Base-by-base conservation (phyloP, 1,140 invertebrate species). In the Melitaea cinxia region DNA sequence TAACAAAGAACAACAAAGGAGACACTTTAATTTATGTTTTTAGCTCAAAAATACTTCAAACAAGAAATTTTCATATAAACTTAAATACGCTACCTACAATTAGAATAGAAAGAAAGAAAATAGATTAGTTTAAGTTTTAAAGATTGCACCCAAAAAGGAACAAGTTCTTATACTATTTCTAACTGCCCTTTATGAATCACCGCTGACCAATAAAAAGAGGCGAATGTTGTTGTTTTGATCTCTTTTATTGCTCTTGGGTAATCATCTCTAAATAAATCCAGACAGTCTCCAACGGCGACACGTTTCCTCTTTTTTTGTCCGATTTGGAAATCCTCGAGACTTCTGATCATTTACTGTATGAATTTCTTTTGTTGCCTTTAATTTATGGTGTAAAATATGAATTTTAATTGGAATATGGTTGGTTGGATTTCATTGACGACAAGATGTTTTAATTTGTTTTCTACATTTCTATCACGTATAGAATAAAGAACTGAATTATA, bases 261-360 rank as follows among this genome's bases (percentile, higher is more conserved):
- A 76, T 68, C 58, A 72, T 72, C 67, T 68, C 62, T 71, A 75
- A 75, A 75, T 75, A 73, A 75, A 72, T 68, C 56, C 70, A 72
- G 70, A 75, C 65, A 60, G 64, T 35, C 37, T 42, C 37, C 72
- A 47, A 4, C 54, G 35, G 52, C 65, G 59, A 62, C 49, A 57
- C 62, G 57, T 47, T 70, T 73, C 56, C 64, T 73, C 60, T 63
- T 67, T 73, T 72, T 72, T 63, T 65, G 66, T 71, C 65, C 64
- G 47, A 60, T 63, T 68, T 59, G 45, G 56, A 55, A 66, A 59
- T 59, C 30, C 19, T 52, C 49, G 49, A 28, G 55, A 47, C 23
- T 45, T 59, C 19, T 19, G 30, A 37, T 15, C 23, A 39, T 21
- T 26, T 42, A 47, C 12, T 4, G 39, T 28, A 42, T 47, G 30